Percentiles rank a stretch among this genome's conserved stretches.
Evolutionary conservation across 2,888 invertebrate species (phyloP).

Genomic region (Neoitamus cyanurus): DNA sequence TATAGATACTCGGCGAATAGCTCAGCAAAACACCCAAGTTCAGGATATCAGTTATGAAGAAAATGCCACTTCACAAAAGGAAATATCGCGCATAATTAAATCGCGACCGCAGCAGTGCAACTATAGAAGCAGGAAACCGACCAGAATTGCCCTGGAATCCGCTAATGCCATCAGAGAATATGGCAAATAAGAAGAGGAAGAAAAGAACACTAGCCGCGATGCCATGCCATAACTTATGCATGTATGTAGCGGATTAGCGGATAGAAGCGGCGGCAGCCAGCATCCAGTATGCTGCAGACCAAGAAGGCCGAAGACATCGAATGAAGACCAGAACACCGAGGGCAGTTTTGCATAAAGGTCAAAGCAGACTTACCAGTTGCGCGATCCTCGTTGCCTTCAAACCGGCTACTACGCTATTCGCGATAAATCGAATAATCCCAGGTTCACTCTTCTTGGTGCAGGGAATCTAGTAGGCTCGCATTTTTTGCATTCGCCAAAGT

Average conservation of each 20-base stretch:
- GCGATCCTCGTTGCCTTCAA: slow-evolving; percentile 11
- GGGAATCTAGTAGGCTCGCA: slow-evolving; percentile 3
- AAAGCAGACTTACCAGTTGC: slow-evolving; percentile 23
- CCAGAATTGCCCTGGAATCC: slow-evolving; percentile 12
- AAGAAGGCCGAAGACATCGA: background rate
- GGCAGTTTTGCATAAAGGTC: slow-evolving; percentile 10
- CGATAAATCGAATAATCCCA: slow-evolving; percentile 15
- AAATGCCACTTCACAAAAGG: slow-evolving; percentile 2
- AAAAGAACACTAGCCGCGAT: background rate
- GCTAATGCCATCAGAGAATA: background rate
- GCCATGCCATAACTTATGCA: background rate
- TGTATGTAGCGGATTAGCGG: background rate
- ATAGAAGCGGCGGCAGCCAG: background rate
- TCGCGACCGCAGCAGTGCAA: background rate
- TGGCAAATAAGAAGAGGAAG: slow-evolving; percentile 1
- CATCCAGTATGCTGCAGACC: background rate
- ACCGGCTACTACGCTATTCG: background rate
- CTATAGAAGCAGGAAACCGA: slow-evolving; percentile 11
- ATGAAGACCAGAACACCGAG: background rate
- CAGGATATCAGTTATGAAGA: slow-evolving; percentile 27
- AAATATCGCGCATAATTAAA: slow-evolving; percentile 15
- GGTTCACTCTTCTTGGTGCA: background rate
- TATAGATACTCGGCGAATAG: background rate
- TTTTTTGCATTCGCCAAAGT: slow-evolving; percentile 3
- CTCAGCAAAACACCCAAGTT: background rate